Evolutionary conservation across 2,113 vertebrate species (phyloP).

Genomic region (Nannospalax galili): DNA sequence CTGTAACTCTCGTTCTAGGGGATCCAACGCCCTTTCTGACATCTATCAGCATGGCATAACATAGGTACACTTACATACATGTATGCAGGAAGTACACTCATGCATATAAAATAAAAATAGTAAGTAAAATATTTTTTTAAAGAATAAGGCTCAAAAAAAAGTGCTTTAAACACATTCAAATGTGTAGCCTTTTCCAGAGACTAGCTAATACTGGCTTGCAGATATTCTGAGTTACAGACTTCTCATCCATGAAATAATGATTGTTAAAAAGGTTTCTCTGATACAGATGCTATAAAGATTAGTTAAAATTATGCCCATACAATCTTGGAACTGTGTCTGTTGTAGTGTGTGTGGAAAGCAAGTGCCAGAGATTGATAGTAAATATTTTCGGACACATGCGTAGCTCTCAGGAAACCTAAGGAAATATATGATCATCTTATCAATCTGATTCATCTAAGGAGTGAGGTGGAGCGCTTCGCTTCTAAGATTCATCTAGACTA

Average conservation of each 20-base stretch:
- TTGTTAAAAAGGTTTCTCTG: not conserved
- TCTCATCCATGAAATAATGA: constrained; percentile 20
- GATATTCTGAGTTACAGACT: not conserved
- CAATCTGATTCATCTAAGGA: not conserved
- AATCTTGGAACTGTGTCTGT: not conserved
- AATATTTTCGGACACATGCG: not conserved
- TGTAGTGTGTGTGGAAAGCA: not conserved
- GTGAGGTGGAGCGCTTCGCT: not conserved
- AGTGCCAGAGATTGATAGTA: not conserved
- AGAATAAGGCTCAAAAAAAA: not conserved
- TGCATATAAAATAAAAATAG: no score
- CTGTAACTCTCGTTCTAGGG: no score
- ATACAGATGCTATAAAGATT: not conserved
- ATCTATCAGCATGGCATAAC: no score
- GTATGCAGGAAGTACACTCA: no score
- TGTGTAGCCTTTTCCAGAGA: not conserved
- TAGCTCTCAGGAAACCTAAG: not conserved
- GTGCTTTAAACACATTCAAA: constrained; percentile 1
- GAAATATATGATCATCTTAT: not conserved
- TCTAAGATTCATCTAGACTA: constrained; percentile 9
- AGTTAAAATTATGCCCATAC: not conserved
- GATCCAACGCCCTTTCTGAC: no score
- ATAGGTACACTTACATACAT: no score
- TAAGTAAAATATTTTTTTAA: not conserved
- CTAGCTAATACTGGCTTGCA: not conserved